Percentiles rank a stretch among this genome's conserved stretches.
Evolutionary conservation across 1,140 invertebrate species (phyloP).

Genomic region (Solenopsis invicta): DNA sequence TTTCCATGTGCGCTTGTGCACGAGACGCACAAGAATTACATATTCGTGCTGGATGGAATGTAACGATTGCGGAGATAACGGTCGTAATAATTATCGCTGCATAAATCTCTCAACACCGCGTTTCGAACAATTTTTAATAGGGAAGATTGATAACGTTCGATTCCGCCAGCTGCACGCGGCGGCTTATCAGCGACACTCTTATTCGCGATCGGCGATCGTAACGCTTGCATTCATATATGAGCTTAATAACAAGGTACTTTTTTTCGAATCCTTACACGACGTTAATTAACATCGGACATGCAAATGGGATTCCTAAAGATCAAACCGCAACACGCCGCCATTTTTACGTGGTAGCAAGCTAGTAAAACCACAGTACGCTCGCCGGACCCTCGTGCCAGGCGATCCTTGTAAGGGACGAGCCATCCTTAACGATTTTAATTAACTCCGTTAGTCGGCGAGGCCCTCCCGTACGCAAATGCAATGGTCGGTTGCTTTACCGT

Average conservation of each 20-base stretch:
- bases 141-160: constrained; percentile 16
- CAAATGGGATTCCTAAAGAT: constrained; percentile 41
- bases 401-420: constrained; percentile 71
- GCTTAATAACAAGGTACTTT: not conserved
- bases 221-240: not conserved
- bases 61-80: constrained; percentile 64
- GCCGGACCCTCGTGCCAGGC: constrained; percentile 27
- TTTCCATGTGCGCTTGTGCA: not conserved
- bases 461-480: constrained; percentile 74
- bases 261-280: not conserved
- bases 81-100: constrained; percentile 65
- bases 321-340: not conserved
- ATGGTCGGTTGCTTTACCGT: constrained; percentile 69
- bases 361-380: constrained; percentile 41
- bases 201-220: not conserved
- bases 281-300: constrained; percentile 17
- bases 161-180: not conserved
- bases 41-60: constrained; percentile 62
- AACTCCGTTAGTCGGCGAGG: constrained; percentile 75
- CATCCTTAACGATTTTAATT: constrained; percentile 79
- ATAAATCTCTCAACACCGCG: constrained; percentile 65
- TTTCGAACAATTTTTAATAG: constrained; percentile 37
- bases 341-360: constrained; percentile 23
- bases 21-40: not conserved
- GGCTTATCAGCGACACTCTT: constrained; percentile 27